Evolutionary conservation across 1,140 invertebrate genomes (phyloP), one percentile per base, ranked within the genome.

Genomic region (Aricia agestis): DNA sequence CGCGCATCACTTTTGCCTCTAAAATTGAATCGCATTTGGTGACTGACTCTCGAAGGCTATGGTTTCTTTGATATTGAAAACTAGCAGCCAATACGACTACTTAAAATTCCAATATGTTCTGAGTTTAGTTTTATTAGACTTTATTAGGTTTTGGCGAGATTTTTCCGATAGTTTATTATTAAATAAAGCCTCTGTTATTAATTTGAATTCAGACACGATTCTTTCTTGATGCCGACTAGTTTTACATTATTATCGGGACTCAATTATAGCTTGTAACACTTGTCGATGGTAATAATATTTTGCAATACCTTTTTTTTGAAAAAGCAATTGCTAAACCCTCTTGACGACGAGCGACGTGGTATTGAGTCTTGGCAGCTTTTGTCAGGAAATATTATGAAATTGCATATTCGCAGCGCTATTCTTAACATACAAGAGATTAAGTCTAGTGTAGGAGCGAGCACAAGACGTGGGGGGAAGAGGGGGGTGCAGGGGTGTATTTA

Each of bases 21-120:
- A 84, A 90, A 89, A 91, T 90, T 88, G 87, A 89, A 87, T 91
- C 87, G 79, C 83, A 85, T 89, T 87, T 83, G 80, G 78, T 74
- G 78, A 75, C 77, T 77, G 75, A 82, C 81, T 83, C 72, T 75
- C 76, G 72, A 78, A 80, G 75, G 76, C 78, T 80, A 84, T 77
- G 76, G 78, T 82, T 79, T 82, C 80, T 82, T 86, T 85, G 77
- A 80, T 80, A 78, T 76, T 77, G 74, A 69, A 82, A 79, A 73
- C 73, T 76, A 76, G 74, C 70, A 69, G 67, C 67, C 75, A 77
- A 75, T 80, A 77, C 78, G 72, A 72, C 71, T 78, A 77, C 75
- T 75, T 70, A 69, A 68, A 74, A 70, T 73, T 73, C 74, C 73
- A 74, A 75, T 74, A 74, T 75, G 59, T 72, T 73, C 59, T 57